Evolutionary conservation across 2,113 vertebrate species (phyloP).

Genomic region (Reinhardtius hippoglossoides): DNA sequence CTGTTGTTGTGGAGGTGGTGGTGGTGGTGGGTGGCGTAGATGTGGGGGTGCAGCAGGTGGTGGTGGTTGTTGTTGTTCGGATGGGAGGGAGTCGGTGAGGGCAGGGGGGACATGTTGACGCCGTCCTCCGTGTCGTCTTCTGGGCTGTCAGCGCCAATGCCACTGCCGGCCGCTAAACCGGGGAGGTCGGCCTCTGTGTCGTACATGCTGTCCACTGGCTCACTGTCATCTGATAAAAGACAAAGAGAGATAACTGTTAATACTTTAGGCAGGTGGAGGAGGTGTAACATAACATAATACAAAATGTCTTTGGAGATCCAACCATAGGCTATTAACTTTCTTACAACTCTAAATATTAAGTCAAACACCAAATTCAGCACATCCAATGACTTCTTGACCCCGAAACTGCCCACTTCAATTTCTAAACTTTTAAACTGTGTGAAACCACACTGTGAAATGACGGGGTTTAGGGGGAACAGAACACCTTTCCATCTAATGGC

Average conservation of each 20-base stretch:
- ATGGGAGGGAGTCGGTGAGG: slow-evolving; percentile 85
- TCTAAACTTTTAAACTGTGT: slow-evolving; percentile 33
- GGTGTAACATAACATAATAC: neutral
- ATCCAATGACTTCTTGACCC: slow-evolving; percentile 22
- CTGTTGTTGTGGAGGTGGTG: slow-evolving; percentile 75
- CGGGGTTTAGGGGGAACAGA: slow-evolving; percentile 24
- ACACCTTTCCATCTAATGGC: slow-evolving; percentile 19
- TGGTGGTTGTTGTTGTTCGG: slow-evolving; percentile 75
- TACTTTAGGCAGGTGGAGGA: neutral
- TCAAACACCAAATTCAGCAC: slow-evolving; percentile 2
- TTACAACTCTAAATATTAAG: neutral
- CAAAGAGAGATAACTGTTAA: neutral
- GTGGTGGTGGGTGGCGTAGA: slow-evolving; percentile 87
- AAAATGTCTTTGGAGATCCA: neutral
- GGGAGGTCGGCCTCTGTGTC: slow-evolving; percentile 92
- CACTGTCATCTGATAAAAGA: slow-evolving; percentile 90
- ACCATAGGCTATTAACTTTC: neutral
- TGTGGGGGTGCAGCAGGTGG: slow-evolving; percentile 74
- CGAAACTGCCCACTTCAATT: neutral
- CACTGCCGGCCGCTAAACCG: slow-evolving; percentile 79
- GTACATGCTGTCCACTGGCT: slow-evolving; percentile 92
- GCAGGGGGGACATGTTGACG: slow-evolving; percentile 92
- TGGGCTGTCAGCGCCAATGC: slow-evolving; percentile 83
- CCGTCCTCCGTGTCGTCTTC: slow-evolving; percentile 95
- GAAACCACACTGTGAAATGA: slow-evolving; percentile 44